Conservation (phyloP, 2,113 vertebrate genomes). For the Oryzias curvinotus region DNA sequence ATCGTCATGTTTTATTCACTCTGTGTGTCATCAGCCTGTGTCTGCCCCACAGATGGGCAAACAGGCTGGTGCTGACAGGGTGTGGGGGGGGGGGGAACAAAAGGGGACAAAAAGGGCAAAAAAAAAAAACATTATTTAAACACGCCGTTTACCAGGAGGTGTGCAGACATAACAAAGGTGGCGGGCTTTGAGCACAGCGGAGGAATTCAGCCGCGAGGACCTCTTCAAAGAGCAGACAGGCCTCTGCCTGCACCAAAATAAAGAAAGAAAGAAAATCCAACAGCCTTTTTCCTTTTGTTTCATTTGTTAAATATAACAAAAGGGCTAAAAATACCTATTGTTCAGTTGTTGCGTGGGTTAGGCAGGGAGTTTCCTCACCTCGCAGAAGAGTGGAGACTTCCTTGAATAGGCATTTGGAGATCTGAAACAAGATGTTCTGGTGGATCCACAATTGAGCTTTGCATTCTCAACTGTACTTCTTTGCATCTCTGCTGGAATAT, state of each 20-base stretch:
- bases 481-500: too few relatives aligned
- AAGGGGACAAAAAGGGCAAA: slow-evolving; percentile 41
- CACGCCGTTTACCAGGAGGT: slow-evolving; percentile 22
- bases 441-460: not conserved
- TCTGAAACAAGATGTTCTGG: slow-evolving; percentile 40
- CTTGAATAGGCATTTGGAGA: slow-evolving; percentile 35
- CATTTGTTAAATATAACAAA: slow-evolving; percentile 55
- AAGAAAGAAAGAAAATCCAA: slow-evolving; percentile 15
- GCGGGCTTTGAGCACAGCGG: slow-evolving; percentile 24
- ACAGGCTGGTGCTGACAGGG: slow-evolving; percentile 36
- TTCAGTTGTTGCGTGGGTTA: slow-evolving; percentile 55
- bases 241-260: not conserved
- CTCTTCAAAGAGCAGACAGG: slow-evolving; percentile 4
- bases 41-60: slow-evolving; percentile 52
- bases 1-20: slow-evolving; percentile 53
- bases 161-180: slow-evolving; percentile 53
- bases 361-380: slow-evolving; percentile 64
- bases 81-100: slow-evolving; percentile 41
- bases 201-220: slow-evolving; percentile 15
- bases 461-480: not conserved
- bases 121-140: slow-evolving; percentile 28
- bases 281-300: slow-evolving; percentile 20
- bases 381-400: slow-evolving; percentile 59
- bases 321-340: slow-evolving; percentile 63
- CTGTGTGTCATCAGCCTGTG: slow-evolving; percentile 42